Base-by-base conservation (phyloP, 2,113 vertebrate species). In the Equus quagga region DNA sequence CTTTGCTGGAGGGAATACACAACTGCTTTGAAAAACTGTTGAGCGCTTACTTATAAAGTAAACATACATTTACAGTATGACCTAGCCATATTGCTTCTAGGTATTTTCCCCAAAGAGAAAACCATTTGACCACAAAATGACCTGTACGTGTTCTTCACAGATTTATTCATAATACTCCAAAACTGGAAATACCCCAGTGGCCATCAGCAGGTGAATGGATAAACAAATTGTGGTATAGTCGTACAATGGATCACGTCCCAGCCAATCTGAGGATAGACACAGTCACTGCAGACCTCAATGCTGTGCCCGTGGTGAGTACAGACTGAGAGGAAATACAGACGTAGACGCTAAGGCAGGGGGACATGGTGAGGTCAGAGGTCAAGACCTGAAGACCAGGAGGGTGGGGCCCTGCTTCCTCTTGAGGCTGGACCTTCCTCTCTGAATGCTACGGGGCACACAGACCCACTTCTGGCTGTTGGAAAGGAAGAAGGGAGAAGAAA, bases 71-170 rank as follows among this genome's bases (percentile, higher is more conserved):
- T 81, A 78, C 1, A 51, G 23, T 33, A 15, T 49, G 82, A 58
- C 36, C 41, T 79, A 54, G 46, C 60, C 51, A 19, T 69, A 33
- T 24, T 91, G 83, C 60, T 49, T 41, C 58, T 79, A 49, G 21
- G 9, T 36, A 60, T 70, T 87, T 95, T 79, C 58, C 65, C 26
- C 64, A 89, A 60, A 92, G 60, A 67, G 89, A 67, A 80, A 96
- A 56, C 81, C 60, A 73, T 31, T 81, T 69, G 41, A 64, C 44
- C 26, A 92, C 67, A n/a, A 82, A 70, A 85, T 26, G 19, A 85
- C 31, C 19, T 28, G 9, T 33, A 41, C 2, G 4, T 60, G 24
- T 51, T 84, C 51, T 79, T 93, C 49, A 44, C 33, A 90, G 26
- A 3, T 81, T 80, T 73, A 36, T 82, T 80, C 65, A 8, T 41